Evolutionary conservation across 2,888 invertebrate species (phyloP).

Genomic region (Xanthorhoe spadicearia): DNA sequence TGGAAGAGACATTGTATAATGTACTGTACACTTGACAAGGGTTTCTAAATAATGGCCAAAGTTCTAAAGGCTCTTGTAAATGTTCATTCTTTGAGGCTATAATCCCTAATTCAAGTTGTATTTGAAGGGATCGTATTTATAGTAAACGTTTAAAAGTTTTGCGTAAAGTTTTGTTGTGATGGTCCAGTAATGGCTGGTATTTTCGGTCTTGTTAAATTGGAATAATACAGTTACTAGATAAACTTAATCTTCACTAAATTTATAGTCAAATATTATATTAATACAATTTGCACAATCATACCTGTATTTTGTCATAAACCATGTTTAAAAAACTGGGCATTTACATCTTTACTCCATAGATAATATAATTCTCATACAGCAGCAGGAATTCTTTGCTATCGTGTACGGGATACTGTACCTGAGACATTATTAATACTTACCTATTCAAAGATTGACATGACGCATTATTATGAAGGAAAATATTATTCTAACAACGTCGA

Average conservation of each 20-base stretch:
- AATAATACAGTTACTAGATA: not conserved
- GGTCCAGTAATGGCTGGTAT: not conserved
- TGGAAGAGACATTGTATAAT: constrained; percentile 14
- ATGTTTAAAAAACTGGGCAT: too few relatives aligned
- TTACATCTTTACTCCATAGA: too few relatives aligned
- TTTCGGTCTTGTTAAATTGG: not conserved
- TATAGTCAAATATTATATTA: not conserved
- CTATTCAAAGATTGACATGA: too few relatives aligned
- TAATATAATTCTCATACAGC: too few relatives aligned
- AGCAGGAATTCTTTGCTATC: too few relatives aligned
- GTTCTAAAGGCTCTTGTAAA: constrained; percentile 59
- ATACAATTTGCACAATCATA: too few relatives aligned
- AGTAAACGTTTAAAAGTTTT: constrained; percentile 35
- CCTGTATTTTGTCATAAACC: too few relatives aligned
- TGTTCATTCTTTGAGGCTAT: constrained; percentile 54
- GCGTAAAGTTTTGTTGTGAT: constrained; percentile 26
- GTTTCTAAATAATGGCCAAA: constrained; percentile 55
- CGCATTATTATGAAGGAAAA: too few relatives aligned
- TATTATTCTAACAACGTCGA: too few relatives aligned
- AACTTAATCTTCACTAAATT: not conserved
- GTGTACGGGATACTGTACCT: too few relatives aligned
- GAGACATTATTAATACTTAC: too few relatives aligned
- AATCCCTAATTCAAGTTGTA: constrained; percentile 58
- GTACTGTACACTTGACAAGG: constrained; percentile 31
- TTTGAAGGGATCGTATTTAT: constrained; percentile 45